Conservation (phyloP, 2,797 vertebrate genomes). For the Gambusia yucatana region DNA sequence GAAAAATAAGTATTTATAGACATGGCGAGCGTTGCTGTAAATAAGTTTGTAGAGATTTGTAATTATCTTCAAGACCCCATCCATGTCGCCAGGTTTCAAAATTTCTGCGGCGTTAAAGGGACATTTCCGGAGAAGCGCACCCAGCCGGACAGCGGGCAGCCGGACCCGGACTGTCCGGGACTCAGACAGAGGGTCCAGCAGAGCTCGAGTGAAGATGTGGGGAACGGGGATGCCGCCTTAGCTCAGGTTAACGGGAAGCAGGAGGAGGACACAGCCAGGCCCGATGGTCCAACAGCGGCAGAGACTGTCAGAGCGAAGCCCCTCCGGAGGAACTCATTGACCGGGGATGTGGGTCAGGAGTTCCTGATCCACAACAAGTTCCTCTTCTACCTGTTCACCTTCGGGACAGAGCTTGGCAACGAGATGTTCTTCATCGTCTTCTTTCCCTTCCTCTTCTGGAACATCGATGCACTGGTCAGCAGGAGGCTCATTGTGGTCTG, state of each 20-base stretch:
- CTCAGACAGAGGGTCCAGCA: conserved; percentile 56
- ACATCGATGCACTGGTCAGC: conserved; percentile 91
- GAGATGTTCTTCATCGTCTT: conserved; percentile 99
- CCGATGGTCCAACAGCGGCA: conserved; percentile 6
- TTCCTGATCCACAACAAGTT: conserved; percentile 88
- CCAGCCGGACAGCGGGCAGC: conserved; percentile 17
- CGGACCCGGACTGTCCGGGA: conserved; percentile 36
- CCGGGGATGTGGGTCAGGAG: conserved; percentile 88
- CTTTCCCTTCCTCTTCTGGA: conserved; percentile 97
- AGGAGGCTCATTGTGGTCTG: conserved; percentile 92
- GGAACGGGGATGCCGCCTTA: conserved; percentile 48
- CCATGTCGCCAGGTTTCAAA: conserved; percentile 91
- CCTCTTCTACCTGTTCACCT: conserved; percentile 93
- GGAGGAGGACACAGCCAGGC: conserved; percentile 15
- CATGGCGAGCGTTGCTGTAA: conserved; percentile 72
- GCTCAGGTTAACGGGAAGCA: conserved; percentile 52
- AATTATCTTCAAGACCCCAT: conserved; percentile 86
- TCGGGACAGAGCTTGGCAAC: conserved; percentile 96
- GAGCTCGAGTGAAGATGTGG: conserved; percentile 1
- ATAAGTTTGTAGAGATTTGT: conserved; percentile 69
- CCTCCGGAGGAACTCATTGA: conserved; percentile 92
- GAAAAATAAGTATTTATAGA: not conserved
- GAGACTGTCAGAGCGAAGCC: conserved; percentile 68
- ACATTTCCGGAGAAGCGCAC: conserved; percentile 68
- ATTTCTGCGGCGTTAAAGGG: conserved; percentile 88